Percentiles rank a stretch among this genome's conserved stretches.
These are phyloP conservation scores for Cremastinae sp. DNA, from an alignment of 2,888 invertebrate genomes.

Conservation along the genomic window DNA sequence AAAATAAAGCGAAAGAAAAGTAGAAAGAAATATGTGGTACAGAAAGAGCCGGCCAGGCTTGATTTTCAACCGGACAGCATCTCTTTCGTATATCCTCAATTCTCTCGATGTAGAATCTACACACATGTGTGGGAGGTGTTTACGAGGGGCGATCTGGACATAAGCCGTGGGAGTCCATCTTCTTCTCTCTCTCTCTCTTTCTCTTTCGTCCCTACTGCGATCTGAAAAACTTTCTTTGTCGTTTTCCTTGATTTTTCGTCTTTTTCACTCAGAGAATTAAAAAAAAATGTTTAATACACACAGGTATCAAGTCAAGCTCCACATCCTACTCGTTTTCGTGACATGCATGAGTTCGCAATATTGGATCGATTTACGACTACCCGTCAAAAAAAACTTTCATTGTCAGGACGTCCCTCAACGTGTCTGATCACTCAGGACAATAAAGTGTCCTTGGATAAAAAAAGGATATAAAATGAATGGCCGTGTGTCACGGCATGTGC, in stretches of 20 bases:
- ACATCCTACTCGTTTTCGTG: constrained; percentile 52
- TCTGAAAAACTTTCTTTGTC: constrained; percentile 23
- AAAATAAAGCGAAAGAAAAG: constrained; percentile 13
- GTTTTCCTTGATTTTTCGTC: constrained; percentile 15
- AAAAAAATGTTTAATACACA: constrained; percentile 40
- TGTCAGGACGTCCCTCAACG: constrained; percentile 5
- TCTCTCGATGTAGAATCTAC: constrained; percentile 47
- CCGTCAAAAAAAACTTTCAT: constrained; percentile 11
- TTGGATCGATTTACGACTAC: constrained; percentile 33
- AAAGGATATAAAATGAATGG: no score
- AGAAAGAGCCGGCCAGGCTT: constrained; percentile 43
- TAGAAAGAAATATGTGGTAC: constrained; percentile 40
- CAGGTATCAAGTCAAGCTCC: constrained; percentile 42
- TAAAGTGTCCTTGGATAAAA: constrained; percentile 21
- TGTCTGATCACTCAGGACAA: constrained; percentile 19
- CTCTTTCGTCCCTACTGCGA: constrained; percentile 12
- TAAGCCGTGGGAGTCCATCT: constrained; percentile 68
- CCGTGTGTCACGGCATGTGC: constrained; percentile 23
- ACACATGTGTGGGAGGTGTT: constrained; percentile 71
- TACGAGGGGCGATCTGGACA: constrained; percentile 71
- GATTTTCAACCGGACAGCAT: no score
- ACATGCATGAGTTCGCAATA: constrained; percentile 7
- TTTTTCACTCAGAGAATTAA: no score
- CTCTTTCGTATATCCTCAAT: constrained; percentile 35
- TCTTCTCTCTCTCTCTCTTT: constrained; percentile 28